Evolutionary conservation across 1,140 invertebrate genomes (phyloP).

Genomic region (Yoshiicerus persimilis): DNA sequence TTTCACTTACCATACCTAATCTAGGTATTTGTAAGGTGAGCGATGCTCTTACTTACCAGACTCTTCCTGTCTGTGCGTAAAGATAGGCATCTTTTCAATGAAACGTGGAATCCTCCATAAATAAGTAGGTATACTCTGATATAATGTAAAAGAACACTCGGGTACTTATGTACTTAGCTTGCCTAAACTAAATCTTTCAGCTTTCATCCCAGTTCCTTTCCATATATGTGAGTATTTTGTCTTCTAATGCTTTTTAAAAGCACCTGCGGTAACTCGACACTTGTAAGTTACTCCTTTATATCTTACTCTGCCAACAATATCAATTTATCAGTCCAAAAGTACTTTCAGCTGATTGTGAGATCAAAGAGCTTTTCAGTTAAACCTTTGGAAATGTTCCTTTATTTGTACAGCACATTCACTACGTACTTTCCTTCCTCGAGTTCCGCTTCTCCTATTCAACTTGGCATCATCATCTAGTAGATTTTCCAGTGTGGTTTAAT

Average conservation of each 20-base stretch:
- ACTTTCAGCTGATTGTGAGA: neutral
- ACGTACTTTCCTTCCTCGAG: neutral
- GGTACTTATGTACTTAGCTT: neutral
- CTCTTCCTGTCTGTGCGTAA: too few species aligned
- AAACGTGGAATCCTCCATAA: neutral
- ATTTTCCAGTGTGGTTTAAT: too few species aligned
- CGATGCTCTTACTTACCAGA: neutral
- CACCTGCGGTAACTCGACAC: slow-evolving; percentile 14
- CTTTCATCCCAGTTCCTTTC: neutral
- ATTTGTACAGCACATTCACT: neutral
- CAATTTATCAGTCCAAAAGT: neutral
- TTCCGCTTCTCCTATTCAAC: neutral
- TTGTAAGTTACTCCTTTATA: neutral
- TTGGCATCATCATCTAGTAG: too few species aligned
- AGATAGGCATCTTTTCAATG: neutral
- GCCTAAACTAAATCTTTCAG: neutral
- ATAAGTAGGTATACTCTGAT: neutral
- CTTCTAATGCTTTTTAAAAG: neutral
- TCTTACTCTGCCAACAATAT: neutral
- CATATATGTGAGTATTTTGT: neutral
- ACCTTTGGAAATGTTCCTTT: neutral
- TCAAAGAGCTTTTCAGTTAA: neutral
- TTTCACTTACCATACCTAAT: neutral
- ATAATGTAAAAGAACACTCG: neutral
- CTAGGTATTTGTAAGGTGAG: neutral